Percentiles rank a stretch among this genome's conserved stretches.
These are phyloP conservation scores for Melieria crassipennis DNA, from an alignment of 2,888 invertebrate species.

Conservation along the genomic window DNA sequence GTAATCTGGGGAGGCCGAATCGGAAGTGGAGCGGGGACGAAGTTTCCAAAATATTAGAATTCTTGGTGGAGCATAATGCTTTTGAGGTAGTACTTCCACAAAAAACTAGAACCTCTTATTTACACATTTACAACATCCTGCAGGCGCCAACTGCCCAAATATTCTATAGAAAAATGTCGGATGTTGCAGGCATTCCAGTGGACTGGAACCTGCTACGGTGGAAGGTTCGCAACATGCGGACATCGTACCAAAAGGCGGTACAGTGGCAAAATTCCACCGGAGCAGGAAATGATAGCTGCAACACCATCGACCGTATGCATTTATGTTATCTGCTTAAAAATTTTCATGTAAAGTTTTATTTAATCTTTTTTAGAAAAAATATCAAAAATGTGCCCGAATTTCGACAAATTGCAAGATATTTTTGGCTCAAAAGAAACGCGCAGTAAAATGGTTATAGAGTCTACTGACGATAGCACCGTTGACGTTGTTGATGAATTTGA, in stretches of 20 bases:
- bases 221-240: not conserved
- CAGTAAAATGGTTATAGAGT: not conserved
- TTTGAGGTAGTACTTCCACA: not conserved
- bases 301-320: not conserved
- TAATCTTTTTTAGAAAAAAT: constrained; percentile 1
- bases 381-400: not conserved
- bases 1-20: too few species aligned
- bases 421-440: not conserved
- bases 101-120: too few species aligned
- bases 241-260: constrained; percentile 1
- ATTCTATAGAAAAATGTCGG: not conserved
- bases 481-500: not conserved
- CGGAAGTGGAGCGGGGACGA: not conserved
- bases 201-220: not conserved
- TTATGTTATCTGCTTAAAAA: not conserved
- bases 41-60: not conserved
- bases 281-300: too few species aligned
- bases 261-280: constrained; percentile 1
- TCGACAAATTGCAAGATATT: constrained; percentile 2
- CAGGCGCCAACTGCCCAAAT: not conserved
- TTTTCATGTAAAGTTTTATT: not conserved
- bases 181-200: not conserved
- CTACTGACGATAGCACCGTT: constrained; percentile 2
- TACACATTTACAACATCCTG: not conserved
- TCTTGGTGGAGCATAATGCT: not conserved